A percentile compares a stretch with the other conserved stretches of the same genome.
Evolutionary conservation across 2,113 vertebrate species (phyloP).

Genomic region (Cyphomyrus discorhynchus): DNA sequence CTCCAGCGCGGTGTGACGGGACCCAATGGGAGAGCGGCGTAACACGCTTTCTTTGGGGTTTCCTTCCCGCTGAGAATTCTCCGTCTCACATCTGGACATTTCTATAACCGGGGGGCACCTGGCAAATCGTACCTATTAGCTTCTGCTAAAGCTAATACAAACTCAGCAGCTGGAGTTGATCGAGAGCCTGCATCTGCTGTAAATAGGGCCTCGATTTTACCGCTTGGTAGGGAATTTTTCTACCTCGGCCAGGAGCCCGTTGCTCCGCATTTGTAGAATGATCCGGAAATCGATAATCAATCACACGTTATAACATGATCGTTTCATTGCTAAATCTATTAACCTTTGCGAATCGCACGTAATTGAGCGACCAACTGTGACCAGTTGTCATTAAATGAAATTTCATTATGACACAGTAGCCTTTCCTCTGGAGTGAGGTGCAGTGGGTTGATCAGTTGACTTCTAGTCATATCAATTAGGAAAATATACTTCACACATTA

Average conservation of each 20-base stretch:
- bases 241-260: background rate
- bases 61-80: constrained; percentile 24
- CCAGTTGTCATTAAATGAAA: background rate
- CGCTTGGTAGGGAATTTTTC: background rate
- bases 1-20: constrained; percentile 38
- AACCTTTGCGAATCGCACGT: background rate
- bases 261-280: background rate
- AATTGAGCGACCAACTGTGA: background rate
- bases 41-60: constrained; percentile 27
- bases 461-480: background rate
- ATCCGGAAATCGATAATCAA: background rate
- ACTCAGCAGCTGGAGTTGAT: background rate
- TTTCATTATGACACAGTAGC: background rate
- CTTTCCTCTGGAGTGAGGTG: background rate
- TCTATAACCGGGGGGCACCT: background rate
- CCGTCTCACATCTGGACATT: background rate
- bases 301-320: background rate
- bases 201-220: background rate
- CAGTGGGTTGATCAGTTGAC: background rate
- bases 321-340: background rate
- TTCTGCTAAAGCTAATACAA: background rate
- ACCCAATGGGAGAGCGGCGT: constrained; percentile 34
- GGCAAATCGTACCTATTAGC: background rate
- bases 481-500: background rate
- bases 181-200: background rate